Evolutionary conservation across 1,140 invertebrate species (phyloP).

Genomic region (Oreohelix idahoensis): DNA sequence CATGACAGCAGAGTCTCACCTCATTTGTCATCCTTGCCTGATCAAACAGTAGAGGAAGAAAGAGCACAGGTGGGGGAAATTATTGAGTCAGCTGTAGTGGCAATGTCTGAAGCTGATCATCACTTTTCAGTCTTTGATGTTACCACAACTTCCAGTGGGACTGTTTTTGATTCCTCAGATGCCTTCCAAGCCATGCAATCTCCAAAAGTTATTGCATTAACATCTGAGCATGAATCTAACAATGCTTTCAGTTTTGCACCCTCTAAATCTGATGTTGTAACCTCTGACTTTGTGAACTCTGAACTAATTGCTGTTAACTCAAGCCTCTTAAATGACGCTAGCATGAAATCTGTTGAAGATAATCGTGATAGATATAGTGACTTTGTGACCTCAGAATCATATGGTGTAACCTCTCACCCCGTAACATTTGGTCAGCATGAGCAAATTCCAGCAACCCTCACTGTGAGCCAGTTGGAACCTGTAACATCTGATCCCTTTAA

Average conservation of each 20-base stretch:
- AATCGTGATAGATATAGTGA: neutral
- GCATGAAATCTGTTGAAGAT: neutral
- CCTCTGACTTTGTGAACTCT: constrained; percentile 2
- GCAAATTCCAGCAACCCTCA: neutral
- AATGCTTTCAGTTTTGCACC: neutral
- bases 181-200: neutral
- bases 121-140: neutral
- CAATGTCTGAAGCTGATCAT: constrained; percentile 24
- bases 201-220: neutral
- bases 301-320: neutral
- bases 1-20: neutral
- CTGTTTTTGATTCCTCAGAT: neutral
- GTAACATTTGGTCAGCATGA: neutral
- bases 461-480: neutral
- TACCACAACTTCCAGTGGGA: neutral
- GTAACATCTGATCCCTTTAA: neutral
- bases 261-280: neutral
- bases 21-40: neutral
- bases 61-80: constrained; percentile 44
- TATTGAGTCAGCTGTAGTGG: constrained; percentile 26
- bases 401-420: neutral
- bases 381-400: neutral
- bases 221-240: neutral
- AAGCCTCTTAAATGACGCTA: neutral
- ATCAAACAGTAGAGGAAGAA: neutral